Base-by-base conservation (phyloP, 1,140 invertebrate species). In the Drosophila lini region DNA sequence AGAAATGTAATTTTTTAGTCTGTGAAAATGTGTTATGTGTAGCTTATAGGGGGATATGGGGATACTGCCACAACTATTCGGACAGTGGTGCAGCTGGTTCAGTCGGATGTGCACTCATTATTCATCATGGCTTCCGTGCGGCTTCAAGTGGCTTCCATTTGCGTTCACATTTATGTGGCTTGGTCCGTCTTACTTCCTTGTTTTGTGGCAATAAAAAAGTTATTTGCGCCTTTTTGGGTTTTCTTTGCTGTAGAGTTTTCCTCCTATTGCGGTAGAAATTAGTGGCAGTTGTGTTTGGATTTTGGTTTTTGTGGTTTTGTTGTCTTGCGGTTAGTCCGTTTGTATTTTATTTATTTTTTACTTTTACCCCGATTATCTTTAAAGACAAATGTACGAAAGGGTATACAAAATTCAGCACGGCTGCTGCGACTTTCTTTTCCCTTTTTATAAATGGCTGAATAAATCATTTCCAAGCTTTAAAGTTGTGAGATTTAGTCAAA, bases 401-500 rank as follows among this genome's bases (percentile, higher is more conserved):
- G n/a, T 52, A 15, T 53, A 53, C 50, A 19, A 36, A 34, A 13
- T 36, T 36, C 16, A 34, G 11, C 7, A 9, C 16, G 1, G 31
- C 3, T 3, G 5, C 31, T 2, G 6, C 34, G 19, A 11, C 10
- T 34, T 34, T 0, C 4, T 15, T 19, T 22, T 53, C 6, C 16
- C 32, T 10, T 44, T 47, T 55, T 28, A 22, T 32, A 52, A 50
- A 16, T 31, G 68, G 68, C 45, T 15, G 44, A 70, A 86, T 85
- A 85, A 81, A 85, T 85, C 70, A 69, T 78, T 81, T 63, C 59
- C 78, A 73, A 85, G 78, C 62, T 62, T 81, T 65, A 69, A 85
- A 68, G 64, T 67, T 78, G n/a, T 64, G 58, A 65, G 61, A 62
- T 85, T 84, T 80, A 68, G 78, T 71, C 50, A 65, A 70, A 85